Conservation (phyloP, 2,113 vertebrate species). For the Perca schrenkii region DNA sequence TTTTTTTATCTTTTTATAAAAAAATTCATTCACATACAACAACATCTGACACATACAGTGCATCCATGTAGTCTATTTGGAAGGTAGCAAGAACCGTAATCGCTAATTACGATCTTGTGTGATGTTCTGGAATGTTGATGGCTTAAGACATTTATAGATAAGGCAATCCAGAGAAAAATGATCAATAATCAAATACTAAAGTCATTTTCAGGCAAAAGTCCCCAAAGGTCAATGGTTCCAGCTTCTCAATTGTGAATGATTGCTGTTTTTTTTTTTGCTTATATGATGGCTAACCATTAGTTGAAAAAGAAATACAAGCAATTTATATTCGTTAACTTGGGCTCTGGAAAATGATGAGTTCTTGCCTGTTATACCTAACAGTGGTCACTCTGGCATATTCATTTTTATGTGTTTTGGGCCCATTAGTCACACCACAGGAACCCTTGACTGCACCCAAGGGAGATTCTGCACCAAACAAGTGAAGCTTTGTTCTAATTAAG, state of each 20-base stretch:
- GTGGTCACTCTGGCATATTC: not conserved
- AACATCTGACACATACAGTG: too few species aligned
- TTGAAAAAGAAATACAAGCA: not conserved
- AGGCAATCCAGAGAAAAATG: not conserved
- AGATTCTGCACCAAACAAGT: constrained; percentile 55
- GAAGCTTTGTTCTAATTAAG: constrained; percentile 71
- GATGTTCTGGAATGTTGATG: too few species aligned
- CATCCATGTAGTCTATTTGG: too few species aligned
- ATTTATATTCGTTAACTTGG: not conserved
- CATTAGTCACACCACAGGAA: constrained; percentile 38
- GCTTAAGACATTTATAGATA: not conserved
- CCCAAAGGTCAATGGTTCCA: not conserved
- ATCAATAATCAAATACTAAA: not conserved
- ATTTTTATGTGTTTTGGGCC: not conserved
- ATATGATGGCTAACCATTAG: not conserved
- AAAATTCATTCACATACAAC: too few species aligned
- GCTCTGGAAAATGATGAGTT: not conserved
- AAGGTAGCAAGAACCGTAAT: too few species aligned
- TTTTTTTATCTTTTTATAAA: too few species aligned
- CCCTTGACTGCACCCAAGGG: constrained; percentile 41
- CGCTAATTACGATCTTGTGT: not conserved
- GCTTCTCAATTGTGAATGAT: not conserved
- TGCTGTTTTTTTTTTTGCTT: not conserved
- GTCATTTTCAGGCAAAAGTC: not conserved
- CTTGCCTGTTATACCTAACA: not conserved